phyloP scores from a whole-genome alignment of 1,140 invertebrate species.

The Drosophila saltans region DNA sequence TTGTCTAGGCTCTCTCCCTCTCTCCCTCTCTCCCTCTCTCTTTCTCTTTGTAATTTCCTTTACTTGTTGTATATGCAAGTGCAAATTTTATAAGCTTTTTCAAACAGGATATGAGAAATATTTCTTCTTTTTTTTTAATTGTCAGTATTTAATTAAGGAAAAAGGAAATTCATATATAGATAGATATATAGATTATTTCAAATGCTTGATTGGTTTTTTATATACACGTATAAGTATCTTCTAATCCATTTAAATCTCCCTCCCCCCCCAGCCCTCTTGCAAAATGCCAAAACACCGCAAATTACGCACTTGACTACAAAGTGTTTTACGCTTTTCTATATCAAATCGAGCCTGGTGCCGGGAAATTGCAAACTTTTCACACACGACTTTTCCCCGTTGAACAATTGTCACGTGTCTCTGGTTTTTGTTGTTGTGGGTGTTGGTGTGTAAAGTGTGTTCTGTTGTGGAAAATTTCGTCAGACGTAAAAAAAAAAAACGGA shows the following conservation, averaged over 20 bases:
- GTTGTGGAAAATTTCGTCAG: slow-evolving; percentile 62
- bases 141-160: slow-evolving; percentile 10
- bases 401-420: slow-evolving; percentile 76
- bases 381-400: slow-evolving; percentile 19
- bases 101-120: slow-evolving; percentile 62
- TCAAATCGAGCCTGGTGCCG: slow-evolving; percentile 35
- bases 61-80: slow-evolving; percentile 41
- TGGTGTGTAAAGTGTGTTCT: slow-evolving; percentile 1
- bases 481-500: slow-evolving; percentile 29
- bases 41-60: slow-evolving; percentile 34
- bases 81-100: slow-evolving; percentile 39
- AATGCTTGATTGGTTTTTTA: too few relatives aligned
- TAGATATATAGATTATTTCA: too few relatives aligned
- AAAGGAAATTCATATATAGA: too few relatives aligned
- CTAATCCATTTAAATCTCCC: slow-evolving; percentile 42
- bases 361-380: slow-evolving; percentile 56
- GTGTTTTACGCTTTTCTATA: slow-evolving; percentile 39
- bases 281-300: slow-evolving; percentile 45
- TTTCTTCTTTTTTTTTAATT: slow-evolving; percentile 51
- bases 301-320: slow-evolving; percentile 75
- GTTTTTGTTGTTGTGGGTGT: too few relatives aligned
- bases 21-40: too few relatives aligned
- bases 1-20: slow-evolving; percentile 10
- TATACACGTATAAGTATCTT: not conserved
- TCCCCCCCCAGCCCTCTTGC: slow-evolving; percentile 5